Evolutionary conservation across 2,113 vertebrate genomes (phyloP), one percentile per base, ranked within the genome.

Genomic region (Illadopsis cleaveri): DNA sequence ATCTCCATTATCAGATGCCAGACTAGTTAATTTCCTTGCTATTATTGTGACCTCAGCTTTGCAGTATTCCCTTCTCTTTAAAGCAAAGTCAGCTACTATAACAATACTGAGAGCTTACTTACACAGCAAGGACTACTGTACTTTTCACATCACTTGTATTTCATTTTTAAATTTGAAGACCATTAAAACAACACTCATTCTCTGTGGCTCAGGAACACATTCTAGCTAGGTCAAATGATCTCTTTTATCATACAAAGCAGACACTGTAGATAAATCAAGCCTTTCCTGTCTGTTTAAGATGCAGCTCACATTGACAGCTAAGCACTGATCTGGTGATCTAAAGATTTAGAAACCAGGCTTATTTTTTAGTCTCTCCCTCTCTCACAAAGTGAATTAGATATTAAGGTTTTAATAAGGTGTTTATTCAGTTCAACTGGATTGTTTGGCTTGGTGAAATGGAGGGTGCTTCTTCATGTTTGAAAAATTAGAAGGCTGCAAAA

Each of bases 181-280:
- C 66, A 84, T 89, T 94, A 89, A 96, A 95, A 90, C 35, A 93
- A 89, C 54, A 93, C 48, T 64, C 48, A 45, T 91, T 66, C 61
- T 72, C 66, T 61, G 30, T 54, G 48, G 58, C 45, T 94, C 15
- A 21, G 66, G 12, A 95, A 85, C 30, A 71, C 48, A 35, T 90
- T 87, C 84, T 69, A 93, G 94, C 70, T 91, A 66, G 87, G 81
- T 91, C 84, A 96, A 85, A 93, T 20, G 57, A 91, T 95, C 73
- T 79, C 53, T 95, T 93, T 95, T 64, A 89, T 95, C 87, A 94
- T 65, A 93, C 57, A 93, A 85, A 95, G 81, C 66, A 94, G 93
- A 93, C 84, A 85, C n/a, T 54, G 53, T 30, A 93, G 78, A 77
- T 82, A 93, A n/a, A 96, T 89, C 78, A 93, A 87, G 42, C 72